These are phyloP conservation scores for Drosophila testacea DNA, from an alignment of 2,888 invertebrate species.

Conservation along the genomic window DNA sequence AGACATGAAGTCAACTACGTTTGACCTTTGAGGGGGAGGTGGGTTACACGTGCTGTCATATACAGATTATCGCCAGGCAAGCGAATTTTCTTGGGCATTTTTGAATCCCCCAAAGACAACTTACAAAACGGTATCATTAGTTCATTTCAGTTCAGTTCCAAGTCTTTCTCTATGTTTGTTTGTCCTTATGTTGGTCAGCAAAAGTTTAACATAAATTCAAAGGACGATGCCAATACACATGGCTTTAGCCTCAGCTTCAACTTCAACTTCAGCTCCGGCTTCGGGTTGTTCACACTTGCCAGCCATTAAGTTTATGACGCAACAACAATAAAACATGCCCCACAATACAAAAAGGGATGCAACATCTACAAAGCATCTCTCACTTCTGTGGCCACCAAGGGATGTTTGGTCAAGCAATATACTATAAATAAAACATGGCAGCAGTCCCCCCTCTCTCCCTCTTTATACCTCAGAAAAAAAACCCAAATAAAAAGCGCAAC, in stretches of 20 bases:
- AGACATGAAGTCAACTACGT: conserved; percentile 41
- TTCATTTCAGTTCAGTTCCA: conserved; percentile 31
- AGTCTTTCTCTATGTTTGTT: conserved; percentile 14
- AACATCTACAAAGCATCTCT: conserved; percentile 12
- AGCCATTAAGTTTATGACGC: conserved; percentile 80
- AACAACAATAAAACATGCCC: conserved; percentile 75
- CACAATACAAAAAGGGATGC: conserved; percentile 27
- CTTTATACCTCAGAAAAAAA: background rate
- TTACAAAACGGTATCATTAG: conserved; percentile 59
- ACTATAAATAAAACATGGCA: conserved; percentile 79
- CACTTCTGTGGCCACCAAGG: conserved; percentile 64
- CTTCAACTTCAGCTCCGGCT: background rate
- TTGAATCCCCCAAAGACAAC: conserved; percentile 63
- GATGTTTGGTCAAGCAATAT: conserved; percentile 65
- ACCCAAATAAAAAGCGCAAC: conserved; percentile 35
- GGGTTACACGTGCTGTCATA: conserved; percentile 50
- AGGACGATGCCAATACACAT: conserved; percentile 38
- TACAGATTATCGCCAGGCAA: conserved; percentile 63
- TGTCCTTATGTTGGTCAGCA: conserved; percentile 68
- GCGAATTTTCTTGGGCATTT: conserved; percentile 48
- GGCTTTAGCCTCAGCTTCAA: background rate
- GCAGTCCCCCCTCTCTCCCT: conserved; percentile 21
- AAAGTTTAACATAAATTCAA: conserved; percentile 72
- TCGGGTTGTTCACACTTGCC: conserved; percentile 73
- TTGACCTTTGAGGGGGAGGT: conserved; percentile 15